Evolutionary conservation across 2,113 vertebrate species (phyloP), one percentile per base, ranked within the genome.

Genomic region (Eurystomus gularis): DNA sequence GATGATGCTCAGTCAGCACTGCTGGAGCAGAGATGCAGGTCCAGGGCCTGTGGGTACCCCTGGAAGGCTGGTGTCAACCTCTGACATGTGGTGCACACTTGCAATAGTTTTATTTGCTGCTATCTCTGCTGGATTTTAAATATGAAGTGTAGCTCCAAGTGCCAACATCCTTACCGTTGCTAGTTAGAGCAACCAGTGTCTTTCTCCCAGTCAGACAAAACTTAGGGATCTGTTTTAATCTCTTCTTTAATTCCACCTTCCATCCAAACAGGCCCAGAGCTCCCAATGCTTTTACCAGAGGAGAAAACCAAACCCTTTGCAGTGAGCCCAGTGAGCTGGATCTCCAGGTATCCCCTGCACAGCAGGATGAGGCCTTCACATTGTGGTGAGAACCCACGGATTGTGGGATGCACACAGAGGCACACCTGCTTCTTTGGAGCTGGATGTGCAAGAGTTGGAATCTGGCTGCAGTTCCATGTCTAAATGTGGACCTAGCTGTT

Each of bases 51-150:
- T 3, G 3, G 48, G 57, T 35, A 9, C 57, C 51, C 13, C 31
- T 17, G 33, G 14, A 33, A 14, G 0, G 5, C 42, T 24, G n/a
- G 18, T 33, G 18, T 39, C 83, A 64, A 48, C 42, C 35, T 49
- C 52, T 4, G 10, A 35, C 42, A 40, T 3, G 0, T 14, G 7
- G 15, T 1, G 4, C 29, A 39, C 35, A 6, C 42, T 42, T 61
- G 60, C 21, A 44, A 3, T 16, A 29, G 33, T 7, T 66, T 54
- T 29, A 23, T 37, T 54, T 9, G 8, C 39, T 40, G 29, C 24
- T 46, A 83, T 33, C 44, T 33, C n/a, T 80, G 61, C 12, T 84
- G 31, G 44, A n/a, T 29, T 29, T 80, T 42, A 48, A 46, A 46
- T 20, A 17, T 0, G 19, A 49, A 72, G 20, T 3, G 5, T 7